Conservation (phyloP, 2,888 invertebrate genomes). For the Therioaphis trifolii region DNA sequence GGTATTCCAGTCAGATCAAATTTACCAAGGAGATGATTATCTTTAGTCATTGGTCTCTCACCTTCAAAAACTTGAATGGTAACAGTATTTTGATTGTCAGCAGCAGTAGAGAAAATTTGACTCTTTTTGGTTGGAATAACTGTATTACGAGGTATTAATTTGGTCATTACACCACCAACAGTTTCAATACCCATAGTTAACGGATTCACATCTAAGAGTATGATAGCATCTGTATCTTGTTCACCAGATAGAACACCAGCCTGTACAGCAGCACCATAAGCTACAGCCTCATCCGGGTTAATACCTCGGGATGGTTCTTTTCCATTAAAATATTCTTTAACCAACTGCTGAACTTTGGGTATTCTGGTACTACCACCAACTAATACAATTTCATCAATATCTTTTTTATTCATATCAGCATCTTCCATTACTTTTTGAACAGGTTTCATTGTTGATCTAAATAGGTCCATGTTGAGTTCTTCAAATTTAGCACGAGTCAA, state of each 20-base stretch:
- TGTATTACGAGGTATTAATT: slow-evolving; percentile 96
- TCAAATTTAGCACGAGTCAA: slow-evolving; percentile 98
- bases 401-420: slow-evolving; percentile 98
- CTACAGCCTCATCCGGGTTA: slow-evolving; percentile 99
- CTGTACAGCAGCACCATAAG: slow-evolving; percentile 98
- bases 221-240: slow-evolving; percentile 96
- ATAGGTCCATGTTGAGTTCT: slow-evolving; percentile 93
- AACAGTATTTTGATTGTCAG: slow-evolving; percentile 98
- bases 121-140: slow-evolving; percentile 99
- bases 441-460: slow-evolving; percentile 92
- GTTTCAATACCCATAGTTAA: slow-evolving; percentile 99
- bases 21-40: slow-evolving; percentile 97
- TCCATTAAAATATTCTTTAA: slow-evolving; percentile 95
- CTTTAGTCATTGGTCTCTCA: slow-evolving; percentile 99
- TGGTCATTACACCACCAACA: slow-evolving; percentile 99
- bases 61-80: slow-evolving; percentile 98
- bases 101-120: slow-evolving; percentile 98
- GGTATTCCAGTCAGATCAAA: slow-evolving; percentile 98
- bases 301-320: slow-evolving; percentile 98
- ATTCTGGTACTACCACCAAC: slow-evolving; percentile 99
- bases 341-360: slow-evolving; percentile 91
- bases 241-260: slow-evolving; percentile 98
- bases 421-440: slow-evolving; percentile 97
- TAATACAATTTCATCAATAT: slow-evolving; percentile 97
- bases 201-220: slow-evolving; percentile 97